Conservation (phyloP, 2,113 vertebrate species). For the Speoplatyrhinus poulsoni region DNA sequence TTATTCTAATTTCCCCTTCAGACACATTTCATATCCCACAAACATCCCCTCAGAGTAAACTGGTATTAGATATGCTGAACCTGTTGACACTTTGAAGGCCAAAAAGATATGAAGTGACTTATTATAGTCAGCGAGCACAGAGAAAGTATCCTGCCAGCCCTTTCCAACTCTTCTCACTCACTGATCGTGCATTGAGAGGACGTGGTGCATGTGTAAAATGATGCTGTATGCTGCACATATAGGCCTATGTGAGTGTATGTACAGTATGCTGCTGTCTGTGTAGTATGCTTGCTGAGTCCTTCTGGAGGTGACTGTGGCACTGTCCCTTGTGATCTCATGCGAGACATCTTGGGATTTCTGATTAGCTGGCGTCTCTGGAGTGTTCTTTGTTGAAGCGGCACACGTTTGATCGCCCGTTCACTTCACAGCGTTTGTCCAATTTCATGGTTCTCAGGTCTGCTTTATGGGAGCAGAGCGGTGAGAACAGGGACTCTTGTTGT, state of each 20-base stretch:
- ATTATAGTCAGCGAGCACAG: too few relatives aligned
- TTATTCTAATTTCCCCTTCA: constrained; percentile 17
- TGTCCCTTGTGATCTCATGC: constrained; percentile 26
- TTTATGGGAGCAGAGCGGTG: constrained; percentile 51
- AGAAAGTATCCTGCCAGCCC: too few relatives aligned
- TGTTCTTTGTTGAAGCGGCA: constrained; percentile 12
- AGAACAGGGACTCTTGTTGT: not conserved
- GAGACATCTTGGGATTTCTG: constrained; percentile 13
- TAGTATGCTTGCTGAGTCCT: constrained; percentile 7
- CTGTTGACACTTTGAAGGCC: constrained; percentile 13
- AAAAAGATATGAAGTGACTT: not conserved
- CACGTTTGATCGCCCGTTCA: constrained; percentile 45
- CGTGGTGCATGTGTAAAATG: not conserved
- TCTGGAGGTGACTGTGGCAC: constrained; percentile 15
- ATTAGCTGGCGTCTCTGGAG: not conserved
- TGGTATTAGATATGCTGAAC: constrained; percentile 12
- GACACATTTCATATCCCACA: constrained; percentile 16
- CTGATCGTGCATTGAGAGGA: too few relatives aligned
- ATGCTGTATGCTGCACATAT: not conserved
- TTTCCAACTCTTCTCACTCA: too few relatives aligned
- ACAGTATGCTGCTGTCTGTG: not conserved
- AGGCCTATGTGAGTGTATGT: constrained; percentile 29
- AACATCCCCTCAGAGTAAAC: constrained; percentile 8
- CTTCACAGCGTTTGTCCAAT: constrained; percentile 54
- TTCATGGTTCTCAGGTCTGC: constrained; percentile 61